Evolutionary conservation across 2,888 invertebrate genomes (phyloP).

Genomic region (Encarsia formosa): DNA sequence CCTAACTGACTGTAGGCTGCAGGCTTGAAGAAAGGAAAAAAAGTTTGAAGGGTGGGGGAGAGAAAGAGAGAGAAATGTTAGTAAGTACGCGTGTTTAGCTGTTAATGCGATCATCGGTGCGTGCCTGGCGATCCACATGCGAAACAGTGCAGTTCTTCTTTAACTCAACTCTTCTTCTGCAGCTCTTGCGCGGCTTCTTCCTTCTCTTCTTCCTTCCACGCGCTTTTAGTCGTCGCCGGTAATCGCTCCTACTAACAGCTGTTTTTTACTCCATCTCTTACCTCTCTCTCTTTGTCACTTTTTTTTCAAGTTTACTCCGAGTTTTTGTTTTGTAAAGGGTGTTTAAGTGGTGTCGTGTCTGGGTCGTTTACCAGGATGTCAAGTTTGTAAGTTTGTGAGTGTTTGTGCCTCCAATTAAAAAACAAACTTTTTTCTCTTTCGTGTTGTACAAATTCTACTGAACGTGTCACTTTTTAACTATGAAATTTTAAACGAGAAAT

Average conservation of each 20-base stretch:
- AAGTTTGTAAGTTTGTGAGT: no score
- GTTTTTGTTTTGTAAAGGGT: no score
- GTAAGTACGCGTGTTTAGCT: constrained; percentile 36
- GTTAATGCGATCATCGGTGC: constrained; percentile 48
- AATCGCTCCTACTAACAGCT: constrained; percentile 5
- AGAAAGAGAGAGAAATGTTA: constrained; percentile 20
- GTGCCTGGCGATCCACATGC: constrained; percentile 50
- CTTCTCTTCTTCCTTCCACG: no score
- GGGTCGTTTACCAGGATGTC: no score
- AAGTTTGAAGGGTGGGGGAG: constrained; percentile 1
- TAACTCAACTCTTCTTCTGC: not conserved
- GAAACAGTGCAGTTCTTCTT: constrained; percentile 50
- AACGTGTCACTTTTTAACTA: constrained; percentile 14
- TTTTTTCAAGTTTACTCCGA: no score
- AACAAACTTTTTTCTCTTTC: no score
- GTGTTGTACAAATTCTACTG: not conserved
- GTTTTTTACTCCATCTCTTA: not conserved
- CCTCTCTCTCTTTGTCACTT: not conserved
- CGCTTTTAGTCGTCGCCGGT: constrained; percentile 6
- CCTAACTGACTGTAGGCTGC: not conserved
- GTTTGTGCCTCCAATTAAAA: not conserved
- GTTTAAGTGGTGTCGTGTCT: no score
- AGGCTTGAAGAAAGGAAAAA: not conserved
- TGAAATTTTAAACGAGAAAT: no score
- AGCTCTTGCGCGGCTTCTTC: not conserved